A percentile compares a stretch with the other conserved stretches of the same genome.
Conservation (phyloP, 2,888 invertebrate species). For the Caenorhabditis sinica region DNA sequence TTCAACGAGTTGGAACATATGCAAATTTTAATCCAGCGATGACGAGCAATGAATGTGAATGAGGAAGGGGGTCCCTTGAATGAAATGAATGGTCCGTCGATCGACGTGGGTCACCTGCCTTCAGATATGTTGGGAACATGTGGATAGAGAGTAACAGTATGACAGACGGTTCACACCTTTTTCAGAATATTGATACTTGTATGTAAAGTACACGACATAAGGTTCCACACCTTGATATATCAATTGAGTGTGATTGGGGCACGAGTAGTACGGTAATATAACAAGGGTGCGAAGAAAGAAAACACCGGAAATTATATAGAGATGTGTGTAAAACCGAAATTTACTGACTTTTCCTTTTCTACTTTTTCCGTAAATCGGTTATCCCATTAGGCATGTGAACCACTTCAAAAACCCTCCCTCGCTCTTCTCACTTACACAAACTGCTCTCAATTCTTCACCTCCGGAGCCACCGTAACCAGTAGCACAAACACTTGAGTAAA, state of each 20-base stretch:
- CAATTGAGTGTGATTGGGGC: conserved; percentile 18
- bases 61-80: conserved; percentile 15
- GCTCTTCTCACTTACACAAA: conserved; percentile 46
- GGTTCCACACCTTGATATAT: conserved; percentile 13
- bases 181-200: conserved; percentile 34
- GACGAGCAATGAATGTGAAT: conserved; percentile 42
- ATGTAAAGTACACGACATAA: conserved; percentile 17
- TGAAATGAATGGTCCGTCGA: conserved; percentile 45
- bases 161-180: conserved; percentile 60
- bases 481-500: conserved; percentile 49
- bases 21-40: conserved; percentile 41
- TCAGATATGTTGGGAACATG: conserved; percentile 42
- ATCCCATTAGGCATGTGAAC: conserved; percentile 62
- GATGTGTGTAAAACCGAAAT: background rate
- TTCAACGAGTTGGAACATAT: conserved; percentile 44
- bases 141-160: conserved; percentile 15
- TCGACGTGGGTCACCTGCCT: conserved; percentile 32
- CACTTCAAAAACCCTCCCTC: conserved; percentile 43
- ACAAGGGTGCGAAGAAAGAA: background rate
- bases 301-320: background rate
- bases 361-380: conserved; percentile 38
- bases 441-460: conserved; percentile 49
- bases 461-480: conserved; percentile 46
- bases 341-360: conserved; percentile 16
- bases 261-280: conserved; percentile 1